Evolutionary conservation across 2,113 vertebrate species (phyloP), one percentile per base, ranked within the genome.

Genomic region (Peromyscus californicus): DNA sequence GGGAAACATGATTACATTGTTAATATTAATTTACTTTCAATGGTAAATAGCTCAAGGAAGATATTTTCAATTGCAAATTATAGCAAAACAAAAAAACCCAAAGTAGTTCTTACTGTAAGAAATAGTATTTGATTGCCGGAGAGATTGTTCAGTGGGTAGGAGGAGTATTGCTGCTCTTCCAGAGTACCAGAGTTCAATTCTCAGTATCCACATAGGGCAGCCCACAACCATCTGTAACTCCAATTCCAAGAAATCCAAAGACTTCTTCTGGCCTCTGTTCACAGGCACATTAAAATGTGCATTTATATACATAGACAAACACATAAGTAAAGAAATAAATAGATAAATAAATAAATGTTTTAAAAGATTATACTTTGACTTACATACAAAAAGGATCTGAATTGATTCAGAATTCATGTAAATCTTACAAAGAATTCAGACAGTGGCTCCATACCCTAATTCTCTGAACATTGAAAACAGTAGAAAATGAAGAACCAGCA

Each of bases 31-130:
- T 85, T 94, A 39, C n/a, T 69, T 21, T 74, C 33, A 72, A 65
- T 59, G 21, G 48, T 84, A 7, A 21, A 67, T 79, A 4, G 65
- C 90, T 74, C 76, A 75, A 15, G 16, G 12, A 76, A 48, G 4
- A 87, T 59, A 63, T 1, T 80, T 97, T 92, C 4, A 72, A n/a
- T 87, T 70, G 65, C 21, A 88, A 88, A 88, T 88, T 54, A 88
- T 54, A 72, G 10, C 11, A 54, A 88, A 88, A 48, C 70, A 88
- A 48, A 7, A 69, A 54, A 88, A 10, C 11, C 17, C 10, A 67
- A 67, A 67, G 63, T 67, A 48, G 29, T 67, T 19, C 33, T 51
- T 11, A 51, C 51, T 67, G 33, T 86, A 36, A 65, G n/a, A 33
- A 45, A 67, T 31, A 86, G 16, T 33, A 33, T 48, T 33, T 33